Base-by-base conservation (phyloP, 2,888 invertebrate species). In the Cerastis rubricosa region DNA sequence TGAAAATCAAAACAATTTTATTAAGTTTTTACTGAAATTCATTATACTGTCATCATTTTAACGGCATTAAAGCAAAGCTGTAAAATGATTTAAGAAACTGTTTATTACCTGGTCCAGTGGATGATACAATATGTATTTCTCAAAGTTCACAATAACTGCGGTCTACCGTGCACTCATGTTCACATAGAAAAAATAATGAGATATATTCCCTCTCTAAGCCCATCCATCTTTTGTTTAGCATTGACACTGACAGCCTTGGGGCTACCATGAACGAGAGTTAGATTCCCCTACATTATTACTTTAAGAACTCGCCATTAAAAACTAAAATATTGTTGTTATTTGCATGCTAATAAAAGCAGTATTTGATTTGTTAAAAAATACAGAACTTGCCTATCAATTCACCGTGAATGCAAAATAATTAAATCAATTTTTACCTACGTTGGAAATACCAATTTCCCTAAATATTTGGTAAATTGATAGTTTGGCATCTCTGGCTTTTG, bases 191-290 rank as follows among this genome's bases (percentile, higher is more conserved):
- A 35, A 17, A 57, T 8, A 45, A 12, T 64, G 12, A 45, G n/a
- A 2, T n/a, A 17, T 1, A 61, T 22, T 47, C 35, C 19, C 40
- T 35, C 47, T 51, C 6, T 35, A 25, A 0, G 22, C 6, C 8
- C 25, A n/a, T 35, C 11, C n/a, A 49, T 25, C 59, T 73, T 71
- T 73, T 76, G 68, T 83, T 83, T 66, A n/a, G 63, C 40, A 40
- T 68, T 71, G 68, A 74, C 35, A 35, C 43, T 82, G 74, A 74
- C 83, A 74, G 54, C 12, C 1, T 9, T 14, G 47, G 74, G 51
- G 84, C 14, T 84, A 63, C 80, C 80, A 74, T 43, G 0, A 14
- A 47, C 1, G 11, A 12, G 4, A n/a, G 3, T 17, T 8, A 59
- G 66, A 43, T 51, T 66, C 22, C 76, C 45, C 19, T 1, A 11